These are phyloP conservation scores for Ypsolopha sequella DNA, from an alignment of 2,888 invertebrate genomes.

Conservation along the genomic window DNA sequence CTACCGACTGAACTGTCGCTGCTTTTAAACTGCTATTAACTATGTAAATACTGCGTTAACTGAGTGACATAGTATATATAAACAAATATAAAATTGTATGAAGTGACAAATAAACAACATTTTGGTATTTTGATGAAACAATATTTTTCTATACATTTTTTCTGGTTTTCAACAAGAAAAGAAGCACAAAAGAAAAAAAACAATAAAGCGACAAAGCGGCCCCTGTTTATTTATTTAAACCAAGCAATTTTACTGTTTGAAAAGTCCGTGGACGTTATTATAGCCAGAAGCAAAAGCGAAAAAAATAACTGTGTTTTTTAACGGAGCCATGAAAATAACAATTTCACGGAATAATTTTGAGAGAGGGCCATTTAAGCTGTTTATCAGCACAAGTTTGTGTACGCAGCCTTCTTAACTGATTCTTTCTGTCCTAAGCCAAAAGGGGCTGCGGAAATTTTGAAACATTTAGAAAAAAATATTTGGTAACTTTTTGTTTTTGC, in stretches of 20 bases:
- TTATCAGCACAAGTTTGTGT: conserved; percentile 60
- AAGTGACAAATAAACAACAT: too few species aligned
- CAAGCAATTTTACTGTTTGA: conserved; percentile 44
- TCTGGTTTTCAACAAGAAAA: background rate
- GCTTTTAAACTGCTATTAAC: too few species aligned
- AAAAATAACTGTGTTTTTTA: conserved; percentile 44
- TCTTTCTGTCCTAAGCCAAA: too few species aligned
- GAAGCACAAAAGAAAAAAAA: background rate
- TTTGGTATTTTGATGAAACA: too few species aligned
- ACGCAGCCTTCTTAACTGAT: conserved; percentile 49
- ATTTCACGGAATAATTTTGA: conserved; percentile 56
- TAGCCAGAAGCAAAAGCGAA: conserved; percentile 23
- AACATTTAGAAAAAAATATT: too few species aligned
- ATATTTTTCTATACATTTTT: too few species aligned
- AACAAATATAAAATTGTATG: too few species aligned
- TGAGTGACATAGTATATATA: too few species aligned
- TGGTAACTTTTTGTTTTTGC: too few species aligned
- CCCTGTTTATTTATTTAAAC: conserved; percentile 39
- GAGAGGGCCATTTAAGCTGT: conserved; percentile 59
- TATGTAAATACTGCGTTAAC: too few species aligned
- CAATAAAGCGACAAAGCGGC: conserved; percentile 14
- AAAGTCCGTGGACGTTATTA: conserved; percentile 44
- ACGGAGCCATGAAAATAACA: conserved; percentile 50
- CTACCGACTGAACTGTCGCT: too few species aligned
- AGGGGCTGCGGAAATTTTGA: too few species aligned